Evolutionary conservation across 1,140 invertebrate genomes (phyloP).

Genomic region (Phthorimaea operculella): DNA sequence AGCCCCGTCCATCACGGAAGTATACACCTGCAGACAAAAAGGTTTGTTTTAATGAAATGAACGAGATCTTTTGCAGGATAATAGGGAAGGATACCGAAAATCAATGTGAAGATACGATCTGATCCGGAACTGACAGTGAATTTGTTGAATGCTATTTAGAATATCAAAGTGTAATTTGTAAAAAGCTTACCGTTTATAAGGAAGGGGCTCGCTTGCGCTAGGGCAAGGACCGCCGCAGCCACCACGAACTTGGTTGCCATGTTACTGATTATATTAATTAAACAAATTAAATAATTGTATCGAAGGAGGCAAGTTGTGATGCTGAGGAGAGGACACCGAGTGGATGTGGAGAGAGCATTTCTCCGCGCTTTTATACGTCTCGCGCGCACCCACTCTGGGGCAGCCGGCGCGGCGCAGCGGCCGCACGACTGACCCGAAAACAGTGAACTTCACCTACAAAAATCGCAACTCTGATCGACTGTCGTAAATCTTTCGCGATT

Average conservation of each 20-base stretch:
- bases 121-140: too few relatives aligned
- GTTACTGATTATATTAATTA: constrained; percentile 15
- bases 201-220: constrained; percentile 40
- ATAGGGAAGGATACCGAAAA: not conserved
- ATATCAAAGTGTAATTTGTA: too few relatives aligned
- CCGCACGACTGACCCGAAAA: constrained; percentile 33
- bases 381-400: constrained; percentile 31
- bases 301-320: not conserved
- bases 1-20: constrained; percentile 46
- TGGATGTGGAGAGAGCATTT: constrained; percentile 63
- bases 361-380: constrained; percentile 55
- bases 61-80: not conserved
- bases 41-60: not conserved
- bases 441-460: constrained; percentile 52
- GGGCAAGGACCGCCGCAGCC: constrained; percentile 36
- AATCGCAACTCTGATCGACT: constrained; percentile 21
- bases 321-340: constrained; percentile 32
- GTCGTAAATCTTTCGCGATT: constrained; percentile 43
- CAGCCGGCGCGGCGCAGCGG: constrained; percentile 16
- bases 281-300: constrained; percentile 5
- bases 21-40: constrained; percentile 27
- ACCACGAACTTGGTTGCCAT: constrained; percentile 53
- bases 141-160: too few relatives aligned
- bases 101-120: not conserved
- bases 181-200: constrained; percentile 44